A percentile compares a stretch with the other conserved stretches of the same genome.
phyloP scores from a whole-genome alignment of 2,113 vertebrate genomes.

The Xenopus tropicalis region DNA sequence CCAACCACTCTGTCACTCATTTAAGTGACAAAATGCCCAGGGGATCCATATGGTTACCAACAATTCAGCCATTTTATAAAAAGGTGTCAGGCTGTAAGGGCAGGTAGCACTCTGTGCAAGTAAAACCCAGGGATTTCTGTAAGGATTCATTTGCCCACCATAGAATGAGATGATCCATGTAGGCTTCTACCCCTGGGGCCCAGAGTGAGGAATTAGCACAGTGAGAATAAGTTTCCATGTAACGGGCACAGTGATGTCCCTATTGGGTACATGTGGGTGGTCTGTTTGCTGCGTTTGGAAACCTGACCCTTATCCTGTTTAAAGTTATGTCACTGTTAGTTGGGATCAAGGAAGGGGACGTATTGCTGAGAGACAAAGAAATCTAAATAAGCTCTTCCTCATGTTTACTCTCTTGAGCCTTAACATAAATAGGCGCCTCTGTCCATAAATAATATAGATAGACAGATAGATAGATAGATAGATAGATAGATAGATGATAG shows the following conservation, averaged over 20 bases:
- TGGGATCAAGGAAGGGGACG: constrained; percentile 6
- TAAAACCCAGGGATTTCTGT: constrained; percentile 31
- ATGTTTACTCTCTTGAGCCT: too few relatives aligned
- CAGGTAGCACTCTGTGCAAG: too few relatives aligned
- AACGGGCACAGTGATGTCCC: constrained; percentile 27
- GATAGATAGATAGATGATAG: too few relatives aligned
- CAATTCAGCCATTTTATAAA: too few relatives aligned
- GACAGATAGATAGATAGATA: too few relatives aligned
- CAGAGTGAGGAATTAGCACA: constrained; percentile 28
- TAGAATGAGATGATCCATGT: constrained; percentile 21
- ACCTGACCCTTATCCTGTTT: constrained; percentile 38
- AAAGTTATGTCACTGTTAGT: constrained; percentile 40
- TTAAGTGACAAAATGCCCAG: too few relatives aligned
- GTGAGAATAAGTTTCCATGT: constrained; percentile 33
- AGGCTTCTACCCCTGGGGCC: not conserved
- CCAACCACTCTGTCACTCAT: too few relatives aligned
- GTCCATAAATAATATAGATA: too few relatives aligned
- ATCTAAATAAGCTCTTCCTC: too few relatives aligned
- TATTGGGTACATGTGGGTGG: constrained; percentile 32
- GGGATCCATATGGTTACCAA: too few relatives aligned
- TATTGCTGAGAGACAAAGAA: constrained; percentile 5
- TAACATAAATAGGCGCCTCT: too few relatives aligned
- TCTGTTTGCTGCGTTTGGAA: constrained; percentile 32
- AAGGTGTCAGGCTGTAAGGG: too few relatives aligned
- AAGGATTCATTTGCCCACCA: constrained; percentile 18